phyloP scores from a whole-genome alignment of 2,888 invertebrate species.

The Galeruca laticollis region DNA sequence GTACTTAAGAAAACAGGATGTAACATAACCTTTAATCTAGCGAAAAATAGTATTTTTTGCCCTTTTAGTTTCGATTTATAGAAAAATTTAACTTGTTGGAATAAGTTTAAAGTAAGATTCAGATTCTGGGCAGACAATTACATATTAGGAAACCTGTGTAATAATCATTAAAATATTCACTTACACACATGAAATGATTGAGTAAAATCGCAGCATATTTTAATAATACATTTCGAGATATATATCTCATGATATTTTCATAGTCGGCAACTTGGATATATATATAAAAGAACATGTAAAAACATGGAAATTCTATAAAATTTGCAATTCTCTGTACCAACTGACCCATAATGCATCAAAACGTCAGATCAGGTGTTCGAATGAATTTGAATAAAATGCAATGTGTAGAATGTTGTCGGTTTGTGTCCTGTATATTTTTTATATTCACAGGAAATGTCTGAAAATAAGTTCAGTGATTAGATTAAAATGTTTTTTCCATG shows the following conservation, averaged over 20 bases:
- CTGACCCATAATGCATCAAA: constrained; percentile 3
- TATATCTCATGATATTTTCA: not conserved
- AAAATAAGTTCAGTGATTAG: too few relatives aligned
- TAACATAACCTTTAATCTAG: too few relatives aligned
- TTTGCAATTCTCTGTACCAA: constrained; percentile 35
- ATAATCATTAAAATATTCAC: too few relatives aligned
- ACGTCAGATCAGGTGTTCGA: constrained; percentile 41
- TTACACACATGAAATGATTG: too few relatives aligned
- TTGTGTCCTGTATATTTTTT: not conserved
- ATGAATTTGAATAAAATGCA: constrained; percentile 40
- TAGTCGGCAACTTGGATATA: constrained; percentile 10
- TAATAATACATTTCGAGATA: not conserved
- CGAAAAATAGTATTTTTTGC: too few relatives aligned
- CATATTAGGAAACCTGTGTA: too few relatives aligned
- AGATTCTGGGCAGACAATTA: too few relatives aligned
- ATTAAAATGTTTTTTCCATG: too few relatives aligned
- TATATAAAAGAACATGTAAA: constrained; percentile 16
- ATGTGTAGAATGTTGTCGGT: constrained; percentile 16
- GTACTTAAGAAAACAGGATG: too few relatives aligned
- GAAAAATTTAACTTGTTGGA: too few relatives aligned
- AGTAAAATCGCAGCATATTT: not conserved
- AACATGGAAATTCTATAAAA: constrained; percentile 27
- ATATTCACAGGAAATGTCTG: constrained; percentile 15
- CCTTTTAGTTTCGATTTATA: too few relatives aligned
- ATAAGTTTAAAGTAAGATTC: not conserved